Percentiles rank a stretch among this genome's conserved stretches.
These are phyloP conservation scores for Aphelinus certus DNA, from an alignment of 1,140 invertebrate species.

Conservation along the genomic window DNA sequence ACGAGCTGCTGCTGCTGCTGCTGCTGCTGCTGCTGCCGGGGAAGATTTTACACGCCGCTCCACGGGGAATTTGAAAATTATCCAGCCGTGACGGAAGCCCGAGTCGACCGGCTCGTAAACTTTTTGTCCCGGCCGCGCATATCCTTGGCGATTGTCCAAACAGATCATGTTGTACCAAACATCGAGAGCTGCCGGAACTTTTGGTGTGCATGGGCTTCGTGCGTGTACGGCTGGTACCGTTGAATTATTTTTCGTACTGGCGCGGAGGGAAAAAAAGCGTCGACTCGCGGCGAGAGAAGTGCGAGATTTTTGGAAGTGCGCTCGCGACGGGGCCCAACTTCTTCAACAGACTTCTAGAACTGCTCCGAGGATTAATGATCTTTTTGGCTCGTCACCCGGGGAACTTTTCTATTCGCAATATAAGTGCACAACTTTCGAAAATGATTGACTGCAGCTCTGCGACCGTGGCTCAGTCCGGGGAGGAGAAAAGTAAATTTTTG, in stretches of 20 bases:
- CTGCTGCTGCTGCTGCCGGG: not conserved
- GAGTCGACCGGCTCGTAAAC: too few species aligned
- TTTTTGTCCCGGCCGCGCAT: too few species aligned
- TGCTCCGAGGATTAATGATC: slow-evolving; percentile 23
- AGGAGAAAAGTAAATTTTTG: slow-evolving; percentile 3
- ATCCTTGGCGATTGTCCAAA: too few species aligned
- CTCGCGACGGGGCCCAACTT: not conserved
- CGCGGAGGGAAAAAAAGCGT: too few species aligned
- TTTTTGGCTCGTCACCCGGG: not conserved
- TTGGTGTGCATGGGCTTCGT: too few species aligned
- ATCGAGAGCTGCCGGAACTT: too few species aligned
- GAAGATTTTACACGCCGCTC: slow-evolving; percentile 16
- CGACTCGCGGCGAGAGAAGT: not conserved
- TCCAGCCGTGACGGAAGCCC: not conserved
- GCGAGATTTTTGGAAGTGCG: not conserved
- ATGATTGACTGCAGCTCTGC: slow-evolving; percentile 22
- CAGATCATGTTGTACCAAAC: too few species aligned
- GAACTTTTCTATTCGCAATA: slow-evolving; percentile 26
- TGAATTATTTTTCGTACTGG: too few species aligned
- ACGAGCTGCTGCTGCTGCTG: too few species aligned
- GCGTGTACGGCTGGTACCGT: too few species aligned
- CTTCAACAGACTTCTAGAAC: not conserved
- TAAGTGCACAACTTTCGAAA: slow-evolving; percentile 19
- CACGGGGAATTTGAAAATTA: slow-evolving; percentile 15
- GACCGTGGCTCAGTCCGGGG: not conserved